Evolutionary conservation across 2,113 vertebrate genomes (phyloP), one percentile per base, ranked within the genome.

Genomic region (Ageneiosus marmoratus): DNA sequence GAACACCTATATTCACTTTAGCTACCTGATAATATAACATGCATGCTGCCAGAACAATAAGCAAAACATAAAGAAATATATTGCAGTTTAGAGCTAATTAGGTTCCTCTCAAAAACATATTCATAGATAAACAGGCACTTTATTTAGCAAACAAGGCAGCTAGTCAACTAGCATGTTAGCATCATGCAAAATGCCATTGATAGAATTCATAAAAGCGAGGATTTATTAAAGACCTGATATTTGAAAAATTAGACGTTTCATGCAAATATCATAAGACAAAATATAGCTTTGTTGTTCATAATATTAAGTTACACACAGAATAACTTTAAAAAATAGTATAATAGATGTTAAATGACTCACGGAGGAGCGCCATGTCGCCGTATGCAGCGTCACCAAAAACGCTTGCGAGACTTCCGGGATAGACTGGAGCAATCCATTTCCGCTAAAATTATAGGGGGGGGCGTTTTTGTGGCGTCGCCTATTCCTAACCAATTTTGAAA

Each of bases 381-480:
- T 89, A 91, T 92, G 93, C 92, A 94, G 90, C 93, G 93, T 94
- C 93, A 94, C 92, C 93, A 89, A 89, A 84, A 91, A 85, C 83
- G 32, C 81, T 55, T 83, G 73, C 75, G 91, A 20, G 83, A 29
- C 89, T 94, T 94, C 94, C 94, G 92, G 91, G 85, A 85, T 50
- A 65, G 41, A 34, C 7, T 46, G 89, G 76, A 16, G 73, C 72
- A 67, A 77, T 74, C 53, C 83, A 80, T 34, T 83, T 5, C 5
- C 15, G 5, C 20, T 4, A 5, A n/a, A 41, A 0, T 0, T 13
- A 63, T 18, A 37, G 81, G 81, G 81, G 37, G 34, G 51, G 29
- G 1, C 0, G 12, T 48, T 56, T 70, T 63, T 34, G 6, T 24
- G 2, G 11, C 13, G 11, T 44, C 44, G 63, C 6, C 16, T 53